phyloP scores from a whole-genome alignment of 2,888 invertebrate species.

The Dryocosmus kuriphilus region DNA sequence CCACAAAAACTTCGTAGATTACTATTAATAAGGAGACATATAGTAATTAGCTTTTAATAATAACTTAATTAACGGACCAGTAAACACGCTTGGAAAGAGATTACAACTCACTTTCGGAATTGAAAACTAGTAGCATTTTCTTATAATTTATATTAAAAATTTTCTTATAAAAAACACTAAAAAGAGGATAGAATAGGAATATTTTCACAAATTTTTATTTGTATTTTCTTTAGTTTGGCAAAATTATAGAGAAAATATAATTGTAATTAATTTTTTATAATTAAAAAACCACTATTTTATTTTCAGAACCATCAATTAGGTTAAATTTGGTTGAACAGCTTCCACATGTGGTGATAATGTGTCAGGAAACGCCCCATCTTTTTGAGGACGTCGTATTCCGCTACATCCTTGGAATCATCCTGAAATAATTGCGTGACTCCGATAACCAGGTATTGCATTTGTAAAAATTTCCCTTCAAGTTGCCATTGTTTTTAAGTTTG shows the following conservation, averaged over 20 bases:
- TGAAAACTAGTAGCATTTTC: too few relatives aligned
- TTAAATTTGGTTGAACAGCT: conserved; percentile 84
- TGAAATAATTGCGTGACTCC: conserved; percentile 81
- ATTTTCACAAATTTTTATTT: too few relatives aligned
- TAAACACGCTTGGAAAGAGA: too few relatives aligned
- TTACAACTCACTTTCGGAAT: too few relatives aligned
- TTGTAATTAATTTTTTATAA: conserved; percentile 39
- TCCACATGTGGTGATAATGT: conserved; percentile 83
- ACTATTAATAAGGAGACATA: too few relatives aligned
- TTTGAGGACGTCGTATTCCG: conserved; percentile 78
- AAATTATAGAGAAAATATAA: conserved; percentile 18
- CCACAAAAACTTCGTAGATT: too few relatives aligned
- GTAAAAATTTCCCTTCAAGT: neutral
- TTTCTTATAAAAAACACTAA: too few relatives aligned
- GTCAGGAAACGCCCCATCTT: conserved; percentile 79
- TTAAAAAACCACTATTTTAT: conserved; percentile 41
- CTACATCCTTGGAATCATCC: conserved; percentile 82
- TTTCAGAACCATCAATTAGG: conserved; percentile 81
- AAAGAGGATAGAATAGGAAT: too few relatives aligned
- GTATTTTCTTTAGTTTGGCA: too few relatives aligned
- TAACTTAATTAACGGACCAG: too few relatives aligned
- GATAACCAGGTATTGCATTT: conserved; percentile 80
- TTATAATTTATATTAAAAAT: too few relatives aligned
- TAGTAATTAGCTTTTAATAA: too few relatives aligned
- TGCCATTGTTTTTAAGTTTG: neutral